Evolutionary conservation across 2,113 vertebrate species (phyloP), one percentile per base, ranked within the genome.

Genomic region (Planiliza haematocheilus): DNA sequence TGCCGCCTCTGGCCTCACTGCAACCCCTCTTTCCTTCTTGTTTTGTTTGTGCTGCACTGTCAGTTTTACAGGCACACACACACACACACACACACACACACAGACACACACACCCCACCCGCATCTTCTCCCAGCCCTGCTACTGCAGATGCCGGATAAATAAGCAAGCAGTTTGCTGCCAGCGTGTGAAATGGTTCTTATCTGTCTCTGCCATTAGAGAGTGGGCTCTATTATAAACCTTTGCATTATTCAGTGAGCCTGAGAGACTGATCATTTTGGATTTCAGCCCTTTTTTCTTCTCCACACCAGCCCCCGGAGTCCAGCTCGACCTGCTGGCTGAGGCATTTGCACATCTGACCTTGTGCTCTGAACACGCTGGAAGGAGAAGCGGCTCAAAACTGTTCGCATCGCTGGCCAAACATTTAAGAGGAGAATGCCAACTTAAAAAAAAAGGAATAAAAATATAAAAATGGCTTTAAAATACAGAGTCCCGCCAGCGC

Each of bases 221-320:
- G 82, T 67, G 83, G 75, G 72, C 86, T 91, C 84, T 92, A 86
- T 93, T 93, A 93, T 91, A 89, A 86, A 90, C 75, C 84, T 66
- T 75, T 94, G 89, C 85, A 94, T 93, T 91, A 93, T 93, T 93
- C 90, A 93, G 82, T 73, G 80, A 62, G 81, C 86, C 85, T 59
- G 71, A 74, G 88, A 90, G 88, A 90, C 78, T 75, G 88, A 91
- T 92, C 86, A 89, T 91, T 90, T 92, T 85, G 73, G 83, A 93
- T 89, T 81, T 87, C 74, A 86, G 79, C 70, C 82, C 70, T 60
- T 88, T 89, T 79, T n/a, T n/a, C n/a, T n/a, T n/a, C n/a, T n/a
- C 73, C 75, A 75, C 69, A 58, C 53, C 7, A 16, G 70, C 71
- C 83, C 70, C 83, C 59, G 5, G 86, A 82, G 85, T 87, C 84